Conservation (phyloP, 2,113 vertebrate species). For the Vireo altiloquus region DNA sequence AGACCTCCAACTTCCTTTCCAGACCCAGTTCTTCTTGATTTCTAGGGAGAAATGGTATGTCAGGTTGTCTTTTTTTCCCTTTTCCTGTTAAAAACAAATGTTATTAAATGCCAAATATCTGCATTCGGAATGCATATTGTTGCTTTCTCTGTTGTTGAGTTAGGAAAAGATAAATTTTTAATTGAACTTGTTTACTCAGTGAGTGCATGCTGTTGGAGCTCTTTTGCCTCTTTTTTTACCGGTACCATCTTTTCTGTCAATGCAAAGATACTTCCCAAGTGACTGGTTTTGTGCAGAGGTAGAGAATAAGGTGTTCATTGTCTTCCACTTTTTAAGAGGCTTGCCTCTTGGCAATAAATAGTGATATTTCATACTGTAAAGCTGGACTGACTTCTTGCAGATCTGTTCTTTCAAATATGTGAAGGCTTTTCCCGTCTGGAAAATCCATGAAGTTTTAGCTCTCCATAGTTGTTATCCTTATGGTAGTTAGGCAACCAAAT, state of each 20-base stretch:
- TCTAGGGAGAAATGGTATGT: background rate
- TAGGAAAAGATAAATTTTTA: background rate
- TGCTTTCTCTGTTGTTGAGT: background rate
- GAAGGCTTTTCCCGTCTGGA: background rate
- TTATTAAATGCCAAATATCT: background rate
- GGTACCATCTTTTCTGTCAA: background rate
- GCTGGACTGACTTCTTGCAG: background rate
- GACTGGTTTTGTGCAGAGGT: background rate
- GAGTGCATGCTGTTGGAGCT: background rate
- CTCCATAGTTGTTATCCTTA: background rate
- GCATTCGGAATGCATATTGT: background rate
- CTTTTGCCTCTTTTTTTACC: background rate
- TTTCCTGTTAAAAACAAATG: background rate
- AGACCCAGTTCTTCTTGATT: background rate
- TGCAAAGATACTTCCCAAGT: background rate
- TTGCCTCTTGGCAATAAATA: background rate
- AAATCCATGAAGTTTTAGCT: background rate
- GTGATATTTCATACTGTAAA: background rate
- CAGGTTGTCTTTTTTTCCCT: background rate
- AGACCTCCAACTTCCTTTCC: background rate
- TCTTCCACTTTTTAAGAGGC: background rate
- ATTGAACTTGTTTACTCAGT: background rate
- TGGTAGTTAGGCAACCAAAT: background rate
- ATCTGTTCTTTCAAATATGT: background rate
- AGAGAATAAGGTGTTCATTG: background rate